Base-by-base conservation (phyloP, 2,113 vertebrate genomes). In the Labrus mixtus region DNA sequence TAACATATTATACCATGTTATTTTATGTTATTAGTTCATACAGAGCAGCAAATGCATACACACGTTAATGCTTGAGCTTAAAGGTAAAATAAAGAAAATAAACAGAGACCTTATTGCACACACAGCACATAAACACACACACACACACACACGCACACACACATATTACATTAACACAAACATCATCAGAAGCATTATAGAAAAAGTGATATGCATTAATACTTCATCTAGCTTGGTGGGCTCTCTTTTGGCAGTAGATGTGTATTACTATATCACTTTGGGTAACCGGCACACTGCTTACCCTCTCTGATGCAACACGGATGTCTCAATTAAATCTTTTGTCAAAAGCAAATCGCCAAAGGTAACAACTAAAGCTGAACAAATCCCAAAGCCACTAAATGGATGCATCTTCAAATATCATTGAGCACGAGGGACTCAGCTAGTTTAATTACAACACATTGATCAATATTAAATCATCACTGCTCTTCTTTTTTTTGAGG, bases 1-100 rank as follows among this genome's bases (percentile, higher is more conserved):
- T 98, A 99, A 98, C 97, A 99, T 99, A 96, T 96, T 87, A 88
- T 87, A 94, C 93, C 95, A 98, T 99, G 97, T 98, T 99, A 98
- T 98, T 95, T 98, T 97, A 98, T 99, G 97, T 97, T 97, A 97
- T 98, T 97, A 94, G 95, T 92, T 92, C 81, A 93, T 84, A 92
- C n/a, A 91, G 46, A 89, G 83, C 87, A 91, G 67, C 89, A 93
- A 85, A 85, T 83, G 88, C 87, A 93, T 74, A 91, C 81, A 92
- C 65, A 83, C 83, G 37, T 87, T 73, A 83, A 83, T 78, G 78
- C 73, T 83, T 75, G 66, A 79, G 81, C 67, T 81, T 73, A 64
- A 48, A 29, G 63, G 62, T 63, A 2, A 64, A 63, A 45, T 13
- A 45, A 76, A n/a, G 63, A 25, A 48, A 3, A 43, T 73, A 56